Conservation (phyloP, 2,888 invertebrate species). For the Cosmopolites sordidus region DNA sequence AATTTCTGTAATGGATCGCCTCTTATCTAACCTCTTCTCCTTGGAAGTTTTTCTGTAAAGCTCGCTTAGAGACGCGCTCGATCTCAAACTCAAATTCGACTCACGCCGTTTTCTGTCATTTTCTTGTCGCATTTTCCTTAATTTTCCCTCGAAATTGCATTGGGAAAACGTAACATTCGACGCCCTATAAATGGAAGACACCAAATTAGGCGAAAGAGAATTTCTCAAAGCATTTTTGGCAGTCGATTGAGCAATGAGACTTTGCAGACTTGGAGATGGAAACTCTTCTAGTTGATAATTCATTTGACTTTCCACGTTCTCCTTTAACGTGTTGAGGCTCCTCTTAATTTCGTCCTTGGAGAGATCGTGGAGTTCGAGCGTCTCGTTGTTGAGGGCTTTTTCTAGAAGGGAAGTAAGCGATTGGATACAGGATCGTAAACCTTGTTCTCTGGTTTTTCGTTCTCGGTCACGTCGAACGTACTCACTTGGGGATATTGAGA, state of each 20-base stretch:
- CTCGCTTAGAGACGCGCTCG: conserved; percentile 21
- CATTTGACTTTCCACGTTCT: conserved; percentile 30
- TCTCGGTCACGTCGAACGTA: conserved; percentile 42
- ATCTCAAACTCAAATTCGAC: conserved; percentile 6
- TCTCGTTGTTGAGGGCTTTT: conserved; percentile 29
- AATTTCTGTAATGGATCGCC: too few species aligned
- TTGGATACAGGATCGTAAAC: conserved; percentile 37
- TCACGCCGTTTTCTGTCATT: background rate
- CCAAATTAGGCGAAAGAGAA: conserved; percentile 19
- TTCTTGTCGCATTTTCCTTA: conserved; percentile 1
- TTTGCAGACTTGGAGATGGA: conserved; percentile 24
- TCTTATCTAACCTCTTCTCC: conserved; percentile 4
- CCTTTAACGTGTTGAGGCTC: conserved; percentile 31
- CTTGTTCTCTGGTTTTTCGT: conserved; percentile 36
- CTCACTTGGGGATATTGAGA: conserved; percentile 39
- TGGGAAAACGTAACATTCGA: conserved; percentile 8
- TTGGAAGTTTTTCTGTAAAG: conserved; percentile 16
- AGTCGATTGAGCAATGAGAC: conserved; percentile 19
- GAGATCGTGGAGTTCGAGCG: conserved; percentile 23
- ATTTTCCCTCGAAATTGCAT: conserved; percentile 9
- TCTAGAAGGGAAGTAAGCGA: conserved; percentile 41
- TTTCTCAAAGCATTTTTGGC: conserved; percentile 16
- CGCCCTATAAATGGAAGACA: conserved; percentile 16
- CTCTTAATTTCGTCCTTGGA: conserved; percentile 35
- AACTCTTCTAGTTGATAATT: conserved; percentile 16